Base-by-base conservation (phyloP, 2,113 vertebrate genomes). In the Perca fluviatilis region DNA sequence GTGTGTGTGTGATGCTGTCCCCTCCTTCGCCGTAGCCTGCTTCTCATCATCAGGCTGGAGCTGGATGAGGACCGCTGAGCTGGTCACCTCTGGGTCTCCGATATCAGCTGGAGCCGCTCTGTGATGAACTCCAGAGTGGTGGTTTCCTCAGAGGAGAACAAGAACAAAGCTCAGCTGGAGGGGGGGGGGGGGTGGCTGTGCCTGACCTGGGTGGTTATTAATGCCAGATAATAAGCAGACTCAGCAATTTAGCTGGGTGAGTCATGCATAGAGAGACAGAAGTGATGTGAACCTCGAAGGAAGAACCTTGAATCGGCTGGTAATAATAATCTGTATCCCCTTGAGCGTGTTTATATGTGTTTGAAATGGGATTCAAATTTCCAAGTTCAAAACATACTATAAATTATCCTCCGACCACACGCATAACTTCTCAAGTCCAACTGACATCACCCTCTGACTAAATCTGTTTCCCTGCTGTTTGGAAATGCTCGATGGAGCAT, bases 121-220 rank as follows among this genome's bases (percentile, higher is more conserved):
- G 54, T 86, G 91, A 93, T 88, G 86, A 88, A 87, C 86, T 87
- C 92, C 91, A 92, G 89, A 90, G 62, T 65, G 85, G 70, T 23
- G 80, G 72, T 83, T 83, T 89, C 73, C 79, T 77, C 76, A 30
- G 85, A 82, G 87, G 67, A 85, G 80, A 88, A 88, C 81, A 88
- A 91, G 88, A 92, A 86, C 91, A 88, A 86, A 91, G 89, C 90
- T 89, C 87, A 85, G 89, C 86, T 85, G 87, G 86, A 85, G 89
- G 80, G 47, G 16, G 46, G 11, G 12, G 11, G 9, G 8, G 9
- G 33, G 63, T 6, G 2, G 4, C 46, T 51, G 18, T 15, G 70
- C 36, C 79, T 85, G 87, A 89, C 62, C 77, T 49, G 76, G 57
- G 72, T 89, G 30, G 30, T 89, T 92, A 86, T 84, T 91, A 91